These are phyloP conservation scores for Neodiprion pinetum DNA, from an alignment of 1,140 invertebrate genomes.

Conservation along the genomic window DNA sequence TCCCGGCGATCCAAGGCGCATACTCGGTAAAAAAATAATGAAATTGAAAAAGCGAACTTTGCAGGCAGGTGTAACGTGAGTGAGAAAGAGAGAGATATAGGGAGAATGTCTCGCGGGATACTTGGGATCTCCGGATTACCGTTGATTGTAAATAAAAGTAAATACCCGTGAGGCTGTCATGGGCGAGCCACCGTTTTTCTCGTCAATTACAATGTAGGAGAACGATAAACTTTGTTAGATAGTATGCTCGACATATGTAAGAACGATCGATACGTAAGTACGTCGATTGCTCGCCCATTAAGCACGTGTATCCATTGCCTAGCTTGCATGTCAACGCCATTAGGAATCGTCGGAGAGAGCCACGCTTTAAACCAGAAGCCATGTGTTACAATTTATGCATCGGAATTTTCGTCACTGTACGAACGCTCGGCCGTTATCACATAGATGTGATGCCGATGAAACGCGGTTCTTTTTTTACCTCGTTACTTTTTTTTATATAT, in stretches of 20 bases:
- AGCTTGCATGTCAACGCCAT: constrained; percentile 4
- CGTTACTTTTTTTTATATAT: neutral
- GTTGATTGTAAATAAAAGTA: too few relatives aligned
- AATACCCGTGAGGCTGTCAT: too few relatives aligned
- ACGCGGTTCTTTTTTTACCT: too few relatives aligned
- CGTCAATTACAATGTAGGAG: neutral
- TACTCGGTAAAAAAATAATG: constrained; percentile 5
- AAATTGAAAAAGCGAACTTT: too few relatives aligned
- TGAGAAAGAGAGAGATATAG: too few relatives aligned
- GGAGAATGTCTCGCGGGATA: too few relatives aligned
- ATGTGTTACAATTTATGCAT: neutral
- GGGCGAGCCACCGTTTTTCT: neutral
- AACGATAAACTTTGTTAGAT: neutral
- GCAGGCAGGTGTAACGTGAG: too few relatives aligned
- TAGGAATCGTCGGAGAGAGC: constrained; percentile 4
- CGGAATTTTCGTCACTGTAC: neutral
- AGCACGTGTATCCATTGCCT: neutral
- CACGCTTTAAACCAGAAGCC: constrained; percentile 3
- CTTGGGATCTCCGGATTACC: too few relatives aligned
- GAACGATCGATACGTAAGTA: neutral
- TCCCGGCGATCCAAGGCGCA: constrained; percentile 27
- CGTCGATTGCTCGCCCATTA: neutral
- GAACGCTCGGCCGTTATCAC: too few relatives aligned
- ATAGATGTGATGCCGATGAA: too few relatives aligned
- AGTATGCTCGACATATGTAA: neutral